Conservation (phyloP, 2,797 vertebrate species). For the Xiphophorus birchmanni region DNA sequence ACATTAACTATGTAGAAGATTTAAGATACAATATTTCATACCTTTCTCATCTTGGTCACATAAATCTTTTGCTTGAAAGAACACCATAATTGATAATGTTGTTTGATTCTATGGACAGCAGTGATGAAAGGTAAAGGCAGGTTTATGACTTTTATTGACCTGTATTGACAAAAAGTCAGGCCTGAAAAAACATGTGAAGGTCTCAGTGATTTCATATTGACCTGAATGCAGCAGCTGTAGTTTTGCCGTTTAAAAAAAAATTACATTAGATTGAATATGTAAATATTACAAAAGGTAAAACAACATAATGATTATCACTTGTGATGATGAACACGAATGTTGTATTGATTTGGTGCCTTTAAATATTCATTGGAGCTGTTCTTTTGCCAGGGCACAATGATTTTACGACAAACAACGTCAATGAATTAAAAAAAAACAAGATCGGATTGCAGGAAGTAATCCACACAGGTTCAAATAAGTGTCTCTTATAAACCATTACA, state of each 20-base stretch:
- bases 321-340: background rate
- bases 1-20: background rate
- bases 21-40: background rate
- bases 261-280: conserved; percentile 1
- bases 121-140: conserved; percentile 22
- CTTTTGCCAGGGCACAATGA: background rate
- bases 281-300: conserved; percentile 14
- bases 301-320: conserved; percentile 2
- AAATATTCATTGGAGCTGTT: background rate
- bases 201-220: conserved; percentile 11
- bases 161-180: conserved; percentile 24
- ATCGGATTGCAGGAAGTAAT: background rate
- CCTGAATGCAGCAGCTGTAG: background rate
- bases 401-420: background rate
- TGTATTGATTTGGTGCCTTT: background rate
- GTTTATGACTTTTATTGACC: conserved; percentile 34
- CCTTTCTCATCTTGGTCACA: background rate
- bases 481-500: background rate
- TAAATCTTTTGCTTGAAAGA: background rate
- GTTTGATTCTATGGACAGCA: background rate
- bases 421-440: background rate
- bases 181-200: background rate
- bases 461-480: background rate
- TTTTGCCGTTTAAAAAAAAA: background rate
- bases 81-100: conserved; percentile 5